Conservation (phyloP, 2,113 vertebrate species). For the Cichladusa arquata region DNA sequence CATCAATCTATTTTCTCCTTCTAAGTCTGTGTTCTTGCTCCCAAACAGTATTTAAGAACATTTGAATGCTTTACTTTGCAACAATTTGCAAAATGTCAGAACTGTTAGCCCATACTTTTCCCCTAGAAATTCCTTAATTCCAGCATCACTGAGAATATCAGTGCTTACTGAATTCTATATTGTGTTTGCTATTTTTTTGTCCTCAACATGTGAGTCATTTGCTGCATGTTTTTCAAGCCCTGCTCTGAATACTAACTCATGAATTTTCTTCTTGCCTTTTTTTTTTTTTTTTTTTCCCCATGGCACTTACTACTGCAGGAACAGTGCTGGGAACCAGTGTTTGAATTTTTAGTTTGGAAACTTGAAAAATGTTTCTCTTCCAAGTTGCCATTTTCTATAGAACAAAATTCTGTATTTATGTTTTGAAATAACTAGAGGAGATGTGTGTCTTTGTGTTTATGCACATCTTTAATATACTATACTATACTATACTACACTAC, state of each 20-base stretch:
- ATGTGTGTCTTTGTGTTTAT: background rate
- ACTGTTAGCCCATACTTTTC: background rate
- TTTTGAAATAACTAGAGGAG: background rate
- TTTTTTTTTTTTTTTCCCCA: background rate
- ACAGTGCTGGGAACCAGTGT: background rate
- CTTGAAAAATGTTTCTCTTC: background rate
- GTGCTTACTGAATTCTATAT: background rate
- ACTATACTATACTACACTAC: background rate
- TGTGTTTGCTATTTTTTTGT: background rate
- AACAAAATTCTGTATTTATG: background rate
- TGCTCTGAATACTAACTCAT: background rate
- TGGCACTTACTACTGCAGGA: background rate
- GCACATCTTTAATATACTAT: background rate
- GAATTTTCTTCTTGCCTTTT: background rate
- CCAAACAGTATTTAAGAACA: background rate
- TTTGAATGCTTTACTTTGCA: background rate
- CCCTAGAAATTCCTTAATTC: background rate
- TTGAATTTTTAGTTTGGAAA: background rate
- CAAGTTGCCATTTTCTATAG: background rate
- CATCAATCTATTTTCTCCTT: background rate
- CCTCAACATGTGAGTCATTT: background rate
- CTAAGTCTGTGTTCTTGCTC: background rate
- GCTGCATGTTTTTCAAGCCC: background rate
- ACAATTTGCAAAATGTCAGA: background rate
- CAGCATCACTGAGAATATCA: background rate